phyloP scores from a whole-genome alignment of 2,797 vertebrate genomes.

The Sparus aurata region DNA sequence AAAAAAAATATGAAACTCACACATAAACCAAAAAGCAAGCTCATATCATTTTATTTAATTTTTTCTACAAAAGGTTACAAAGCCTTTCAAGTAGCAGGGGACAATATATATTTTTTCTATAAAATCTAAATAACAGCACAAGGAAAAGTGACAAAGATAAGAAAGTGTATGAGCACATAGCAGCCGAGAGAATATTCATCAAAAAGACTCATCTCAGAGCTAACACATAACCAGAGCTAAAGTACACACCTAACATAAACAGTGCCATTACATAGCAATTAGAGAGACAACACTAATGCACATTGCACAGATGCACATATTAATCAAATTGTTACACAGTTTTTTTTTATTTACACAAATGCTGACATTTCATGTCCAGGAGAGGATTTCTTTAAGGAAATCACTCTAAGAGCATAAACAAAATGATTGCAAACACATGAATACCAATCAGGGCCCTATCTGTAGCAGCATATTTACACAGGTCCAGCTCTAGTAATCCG shows the following conservation, averaged over 20 bases:
- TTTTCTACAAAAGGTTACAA: constrained; percentile 47
- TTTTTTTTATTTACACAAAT: constrained; percentile 19
- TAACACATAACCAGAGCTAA: constrained; percentile 12
- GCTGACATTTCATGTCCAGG: constrained; percentile 25
- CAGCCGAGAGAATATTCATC: constrained; percentile 14
- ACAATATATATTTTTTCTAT: constrained; percentile 15
- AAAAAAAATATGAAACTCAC: constrained; percentile 33
- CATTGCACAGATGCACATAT: constrained; percentile 10
- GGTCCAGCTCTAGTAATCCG: constrained; percentile 7
- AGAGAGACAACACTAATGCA: constrained; percentile 15
- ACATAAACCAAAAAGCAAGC: constrained; percentile 37
- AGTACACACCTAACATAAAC: constrained; percentile 17
- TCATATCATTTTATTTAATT: constrained; percentile 23
- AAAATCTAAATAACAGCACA: constrained; percentile 21
- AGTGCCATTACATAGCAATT: constrained; percentile 30
- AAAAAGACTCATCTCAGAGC: constrained; percentile 15
- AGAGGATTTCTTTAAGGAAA: constrained; percentile 2
- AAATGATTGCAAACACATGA: constrained; percentile 16
- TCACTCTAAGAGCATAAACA: constrained; percentile 15
- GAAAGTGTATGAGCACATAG: constrained; percentile 15
- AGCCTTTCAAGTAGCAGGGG: constrained; percentile 34
- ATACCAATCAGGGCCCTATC: constrained; percentile 16
- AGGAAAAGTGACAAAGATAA: constrained; percentile 17
- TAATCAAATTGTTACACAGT: constrained; percentile 6
- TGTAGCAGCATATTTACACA: constrained; percentile 26